phyloP scores from a whole-genome alignment of 2,113 vertebrate species.

The Cryptomyrus ogoouensis region DNA sequence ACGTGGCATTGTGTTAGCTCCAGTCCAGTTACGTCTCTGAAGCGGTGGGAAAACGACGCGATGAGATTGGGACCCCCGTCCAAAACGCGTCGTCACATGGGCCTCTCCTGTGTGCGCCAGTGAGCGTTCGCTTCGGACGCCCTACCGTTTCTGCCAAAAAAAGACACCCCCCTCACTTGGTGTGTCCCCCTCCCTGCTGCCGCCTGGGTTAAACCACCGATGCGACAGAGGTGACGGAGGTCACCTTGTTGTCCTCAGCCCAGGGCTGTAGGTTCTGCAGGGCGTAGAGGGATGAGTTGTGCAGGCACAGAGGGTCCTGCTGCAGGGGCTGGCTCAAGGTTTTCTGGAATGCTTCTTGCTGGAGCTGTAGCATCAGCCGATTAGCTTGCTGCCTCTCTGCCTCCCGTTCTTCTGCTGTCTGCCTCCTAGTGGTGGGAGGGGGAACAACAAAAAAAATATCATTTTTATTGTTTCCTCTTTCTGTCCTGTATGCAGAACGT shows the following conservation, averaged over 20 bases:
- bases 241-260: conserved; percentile 93
- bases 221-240: conserved; percentile 83
- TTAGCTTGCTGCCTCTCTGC: conserved; percentile 92
- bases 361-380: conserved; percentile 92
- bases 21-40: conserved; percentile 11
- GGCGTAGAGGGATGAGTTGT: conserved; percentile 94
- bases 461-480: neutral
- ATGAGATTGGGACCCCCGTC: neutral
- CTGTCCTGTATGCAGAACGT: neutral
- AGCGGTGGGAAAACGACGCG: neutral
- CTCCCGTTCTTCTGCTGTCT: conserved; percentile 94
- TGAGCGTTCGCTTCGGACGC: neutral
- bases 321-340: conserved; percentile 82
- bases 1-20: neutral
- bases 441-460: neutral
- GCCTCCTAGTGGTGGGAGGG: conserved; percentile 66
- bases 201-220: conserved; percentile 73
- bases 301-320: conserved; percentile 91
- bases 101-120: neutral
- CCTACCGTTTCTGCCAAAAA: neutral
- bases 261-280: conserved; percentile 97
- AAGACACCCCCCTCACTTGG: neutral
- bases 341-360: conserved; percentile 93
- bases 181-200: neutral
- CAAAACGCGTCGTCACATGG: neutral